A percentile compares a stretch with the other conserved stretches of the same genome.
Evolutionary conservation across 2,113 vertebrate species (phyloP).

Genomic region (Brevimyrus niger): DNA sequence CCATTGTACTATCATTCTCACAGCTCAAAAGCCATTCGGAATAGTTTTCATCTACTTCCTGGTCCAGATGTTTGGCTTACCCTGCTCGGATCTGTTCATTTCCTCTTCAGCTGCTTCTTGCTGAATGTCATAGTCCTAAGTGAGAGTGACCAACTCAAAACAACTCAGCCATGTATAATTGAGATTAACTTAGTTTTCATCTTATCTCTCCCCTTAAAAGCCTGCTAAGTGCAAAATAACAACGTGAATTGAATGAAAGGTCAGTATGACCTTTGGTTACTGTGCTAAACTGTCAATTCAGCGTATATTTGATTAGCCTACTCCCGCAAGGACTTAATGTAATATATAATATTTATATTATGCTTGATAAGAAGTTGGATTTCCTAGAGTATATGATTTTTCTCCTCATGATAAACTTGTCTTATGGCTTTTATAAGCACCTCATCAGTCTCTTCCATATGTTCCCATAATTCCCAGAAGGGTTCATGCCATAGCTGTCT

Average conservation of each 20-base stretch:
- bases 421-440: not conserved
- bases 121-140: not conserved
- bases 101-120: not conserved
- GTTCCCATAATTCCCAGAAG: not conserved
- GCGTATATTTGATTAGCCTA: not conserved
- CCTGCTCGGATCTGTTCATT: not conserved
- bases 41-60: not conserved
- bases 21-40: not conserved
- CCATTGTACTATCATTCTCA: not conserved
- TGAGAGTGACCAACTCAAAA: not conserved
- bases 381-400: not conserved
- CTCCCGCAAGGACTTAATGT: not conserved
- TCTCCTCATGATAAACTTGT: not conserved
- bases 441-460: not conserved
- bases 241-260: not conserved
- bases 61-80: not conserved
- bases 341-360: not conserved
- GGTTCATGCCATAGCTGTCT: not conserved
- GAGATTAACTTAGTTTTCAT: not conserved
- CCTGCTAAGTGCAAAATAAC: not conserved
- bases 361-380: not conserved
- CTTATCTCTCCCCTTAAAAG: not conserved
- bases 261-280: not conserved
- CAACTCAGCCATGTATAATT: not conserved
- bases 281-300: not conserved